Conservation (phyloP, 2,797 vertebrate genomes). For the Spinibarbus caldwelli region DNA sequence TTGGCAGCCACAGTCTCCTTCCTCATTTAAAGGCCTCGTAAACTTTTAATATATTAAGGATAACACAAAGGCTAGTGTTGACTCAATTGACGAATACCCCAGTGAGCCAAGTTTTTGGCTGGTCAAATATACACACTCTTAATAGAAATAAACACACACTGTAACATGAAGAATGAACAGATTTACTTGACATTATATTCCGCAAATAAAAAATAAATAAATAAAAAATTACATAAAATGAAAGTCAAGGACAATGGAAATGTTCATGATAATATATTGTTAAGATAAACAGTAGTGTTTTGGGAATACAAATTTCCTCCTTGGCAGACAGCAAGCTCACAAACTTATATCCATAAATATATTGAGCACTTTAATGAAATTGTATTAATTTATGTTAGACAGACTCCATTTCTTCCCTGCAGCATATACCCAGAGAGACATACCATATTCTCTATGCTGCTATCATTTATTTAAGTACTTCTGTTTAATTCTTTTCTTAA, state of each 20-base stretch:
- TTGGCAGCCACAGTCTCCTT: constrained; percentile 71
- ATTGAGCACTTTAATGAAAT: constrained; percentile 3
- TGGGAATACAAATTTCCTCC: background rate
- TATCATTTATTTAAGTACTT: background rate
- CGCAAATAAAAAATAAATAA: background rate
- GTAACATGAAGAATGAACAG: background rate
- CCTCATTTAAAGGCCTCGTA: constrained; percentile 74
- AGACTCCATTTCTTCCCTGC: background rate
- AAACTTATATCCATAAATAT: background rate
- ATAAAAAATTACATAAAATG: background rate
- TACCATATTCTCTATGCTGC: background rate
- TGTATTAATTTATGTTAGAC: background rate
- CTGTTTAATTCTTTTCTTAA: constrained; percentile 1
- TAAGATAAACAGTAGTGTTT: background rate
- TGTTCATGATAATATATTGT: background rate
- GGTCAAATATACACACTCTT: constrained; percentile 6
- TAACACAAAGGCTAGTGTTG: constrained; percentile 70
- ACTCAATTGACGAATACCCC: constrained; percentile 71
- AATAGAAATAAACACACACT: background rate
- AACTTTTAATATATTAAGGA: constrained; percentile 76
- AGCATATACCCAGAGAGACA: constrained; percentile 1
- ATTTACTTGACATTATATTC: background rate
- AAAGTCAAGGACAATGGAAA: background rate
- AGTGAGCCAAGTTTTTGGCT: constrained; percentile 40
- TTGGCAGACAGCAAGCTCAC: background rate